A percentile compares a stretch with the other conserved stretches of the same genome.
Conservation (phyloP, 1,140 invertebrate species). For the Drosophila erecta region DNA sequence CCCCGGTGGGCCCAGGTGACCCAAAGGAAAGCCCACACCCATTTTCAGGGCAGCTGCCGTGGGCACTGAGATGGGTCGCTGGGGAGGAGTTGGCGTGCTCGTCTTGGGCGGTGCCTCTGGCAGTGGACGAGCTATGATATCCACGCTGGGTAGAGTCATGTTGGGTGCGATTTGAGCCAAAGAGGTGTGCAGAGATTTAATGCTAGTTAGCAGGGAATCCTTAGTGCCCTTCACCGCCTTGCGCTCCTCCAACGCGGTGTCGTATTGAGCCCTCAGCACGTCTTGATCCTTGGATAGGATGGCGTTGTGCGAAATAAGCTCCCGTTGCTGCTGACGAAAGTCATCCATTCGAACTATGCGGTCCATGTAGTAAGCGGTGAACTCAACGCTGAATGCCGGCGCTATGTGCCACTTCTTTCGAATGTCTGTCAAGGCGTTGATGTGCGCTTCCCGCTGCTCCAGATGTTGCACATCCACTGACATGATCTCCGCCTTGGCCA, state of each 20-base stretch:
- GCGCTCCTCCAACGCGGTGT: constrained; percentile 86
- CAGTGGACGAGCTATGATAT: constrained; percentile 78
- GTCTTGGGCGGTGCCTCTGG: constrained; percentile 61
- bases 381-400: constrained; percentile 96
- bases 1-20: constrained; percentile 86
- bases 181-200: constrained; percentile 42
- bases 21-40: constrained; percentile 91
- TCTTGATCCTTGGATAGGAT: constrained; percentile 90
- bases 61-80: constrained; percentile 88
- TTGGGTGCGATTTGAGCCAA: constrained; percentile 85
- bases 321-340: constrained; percentile 91
- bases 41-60: constrained; percentile 92
- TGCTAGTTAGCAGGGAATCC: constrained; percentile 25
- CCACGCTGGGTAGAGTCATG: constrained; percentile 86
- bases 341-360: constrained; percentile 91
- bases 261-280: constrained; percentile 90
- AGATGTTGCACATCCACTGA: constrained; percentile 92
- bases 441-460: constrained; percentile 92
- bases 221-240: constrained; percentile 55
- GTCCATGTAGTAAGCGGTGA: constrained; percentile 97
- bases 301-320: constrained; percentile 91
- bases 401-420: constrained; percentile 97
- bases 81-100: constrained; percentile 62
- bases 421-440: constrained; percentile 92
- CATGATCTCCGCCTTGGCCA: constrained; percentile 95